Evolutionary conservation across 2,888 invertebrate species (phyloP).

Genomic region (Villa cingulata): DNA sequence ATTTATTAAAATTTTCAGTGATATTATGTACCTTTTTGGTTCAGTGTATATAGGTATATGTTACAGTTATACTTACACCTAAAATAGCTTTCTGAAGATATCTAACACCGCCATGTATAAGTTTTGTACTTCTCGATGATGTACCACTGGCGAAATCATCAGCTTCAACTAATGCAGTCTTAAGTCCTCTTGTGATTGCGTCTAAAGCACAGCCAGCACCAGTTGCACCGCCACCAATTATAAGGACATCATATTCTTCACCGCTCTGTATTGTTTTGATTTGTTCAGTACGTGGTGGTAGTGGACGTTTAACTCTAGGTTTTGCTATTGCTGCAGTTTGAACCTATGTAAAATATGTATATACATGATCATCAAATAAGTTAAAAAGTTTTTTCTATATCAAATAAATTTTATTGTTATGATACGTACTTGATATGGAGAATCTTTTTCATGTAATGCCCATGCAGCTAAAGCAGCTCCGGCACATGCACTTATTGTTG

Average conservation of each 20-base stretch:
- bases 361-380: neutral
- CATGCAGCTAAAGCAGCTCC: conserved; percentile 31
- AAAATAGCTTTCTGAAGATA: conserved; percentile 96
- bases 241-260: conserved; percentile 75
- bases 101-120: conserved; percentile 96
- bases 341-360: conserved; percentile 21
- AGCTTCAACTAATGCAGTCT: conserved; percentile 86
- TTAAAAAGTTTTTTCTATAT: neutral
- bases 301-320: conserved; percentile 48
- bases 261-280: conserved; percentile 62
- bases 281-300: conserved; percentile 70
- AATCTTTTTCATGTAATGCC: conserved; percentile 26
- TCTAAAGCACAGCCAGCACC: conserved; percentile 95
- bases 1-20: too few relatives aligned
- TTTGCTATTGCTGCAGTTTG: conserved; percentile 27
- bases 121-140: conserved; percentile 90
- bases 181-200: conserved; percentile 82
- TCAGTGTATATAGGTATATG: too few relatives aligned
- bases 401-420: too few relatives aligned
- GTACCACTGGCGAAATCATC: conserved; percentile 96
- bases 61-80: conserved; percentile 29
- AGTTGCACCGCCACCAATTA: conserved; percentile 96
- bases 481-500: conserved; percentile 31
- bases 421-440: conserved; percentile 21
- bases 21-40: too few relatives aligned